These are phyloP conservation scores for Hystrix brachyura DNA, from an alignment of 2,113 vertebrate species.

Conservation along the genomic window DNA sequence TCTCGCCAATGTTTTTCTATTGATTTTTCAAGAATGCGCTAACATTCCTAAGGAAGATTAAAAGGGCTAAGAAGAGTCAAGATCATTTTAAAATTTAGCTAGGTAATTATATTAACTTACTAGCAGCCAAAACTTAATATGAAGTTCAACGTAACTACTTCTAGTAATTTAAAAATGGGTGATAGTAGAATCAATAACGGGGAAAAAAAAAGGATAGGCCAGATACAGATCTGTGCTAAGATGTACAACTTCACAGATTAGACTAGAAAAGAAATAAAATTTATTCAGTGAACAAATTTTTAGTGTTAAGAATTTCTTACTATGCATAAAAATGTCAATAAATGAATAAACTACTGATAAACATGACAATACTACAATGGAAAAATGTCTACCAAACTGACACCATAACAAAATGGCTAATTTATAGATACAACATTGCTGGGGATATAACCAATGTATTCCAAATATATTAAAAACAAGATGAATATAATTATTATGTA, in stretches of 20 bases:
- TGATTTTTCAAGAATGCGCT: not conserved
- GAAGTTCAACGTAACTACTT: not conserved
- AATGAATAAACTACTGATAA: not conserved
- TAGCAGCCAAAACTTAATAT: not conserved
- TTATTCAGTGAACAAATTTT: not conserved
- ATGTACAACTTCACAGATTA: not conserved
- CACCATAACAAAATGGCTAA: too few relatives aligned
- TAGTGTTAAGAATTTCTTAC: not conserved
- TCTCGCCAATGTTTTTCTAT: not conserved
- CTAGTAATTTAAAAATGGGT: not conserved
- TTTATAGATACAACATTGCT: too few relatives aligned
- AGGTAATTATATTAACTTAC: not conserved
- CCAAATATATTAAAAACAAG: too few relatives aligned
- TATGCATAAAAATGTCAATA: not conserved
- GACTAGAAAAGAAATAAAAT: not conserved
- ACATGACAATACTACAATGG: too few relatives aligned
- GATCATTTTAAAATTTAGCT: conserved; percentile 2
- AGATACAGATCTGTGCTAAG: not conserved
- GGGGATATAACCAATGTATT: too few relatives aligned
- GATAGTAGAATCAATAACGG: not conserved
- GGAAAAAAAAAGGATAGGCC: not conserved
- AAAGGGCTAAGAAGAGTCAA: not conserved
- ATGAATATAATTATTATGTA: too few relatives aligned
- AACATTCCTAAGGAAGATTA: not conserved
- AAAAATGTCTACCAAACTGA: too few relatives aligned